Evolutionary conservation across 2,113 vertebrate genomes (phyloP).

Genomic region (Polypterus bichir): DNA sequence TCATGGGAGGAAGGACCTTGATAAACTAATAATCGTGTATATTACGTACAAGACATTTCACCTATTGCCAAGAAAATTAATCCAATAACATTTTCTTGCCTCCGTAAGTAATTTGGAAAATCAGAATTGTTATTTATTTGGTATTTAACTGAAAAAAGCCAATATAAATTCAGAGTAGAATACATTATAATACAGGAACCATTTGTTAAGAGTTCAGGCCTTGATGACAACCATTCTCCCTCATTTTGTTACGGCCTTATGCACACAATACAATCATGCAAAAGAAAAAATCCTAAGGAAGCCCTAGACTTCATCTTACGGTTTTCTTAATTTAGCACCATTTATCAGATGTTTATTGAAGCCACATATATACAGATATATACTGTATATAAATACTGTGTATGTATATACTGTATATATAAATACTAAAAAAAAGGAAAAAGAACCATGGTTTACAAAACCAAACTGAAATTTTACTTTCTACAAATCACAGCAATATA

Average conservation of each 20-base stretch:
- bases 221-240: slow-evolving; percentile 37
- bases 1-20: too few relatives aligned
- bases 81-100: slow-evolving; percentile 23
- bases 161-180: slow-evolving; percentile 42
- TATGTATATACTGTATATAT: too few relatives aligned
- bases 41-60: too few relatives aligned
- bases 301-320: slow-evolving; percentile 32
- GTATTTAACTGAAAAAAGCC: slow-evolving; percentile 30
- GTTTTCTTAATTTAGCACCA: slow-evolving; percentile 63
- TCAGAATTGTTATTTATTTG: slow-evolving; percentile 62
- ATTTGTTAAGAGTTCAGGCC: slow-evolving; percentile 68
- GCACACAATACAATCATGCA: slow-evolving; percentile 59
- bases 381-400: too few relatives aligned
- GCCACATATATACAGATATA: background rate
- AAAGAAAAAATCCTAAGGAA: slow-evolving; percentile 50
- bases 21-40: too few relatives aligned
- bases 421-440: too few relatives aligned
- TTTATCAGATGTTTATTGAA: slow-evolving; percentile 8
- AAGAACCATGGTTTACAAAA: too few relatives aligned
- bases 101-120: slow-evolving; percentile 53
- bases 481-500: slow-evolving; percentile 23
- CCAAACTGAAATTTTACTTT: slow-evolving; percentile 29
- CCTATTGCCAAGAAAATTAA: too few relatives aligned
- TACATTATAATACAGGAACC: slow-evolving; percentile 76
- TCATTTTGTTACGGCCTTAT: background rate